phyloP scores from a whole-genome alignment of 1,140 invertebrate genomes.

The Doryteuthis pealeii region DNA sequence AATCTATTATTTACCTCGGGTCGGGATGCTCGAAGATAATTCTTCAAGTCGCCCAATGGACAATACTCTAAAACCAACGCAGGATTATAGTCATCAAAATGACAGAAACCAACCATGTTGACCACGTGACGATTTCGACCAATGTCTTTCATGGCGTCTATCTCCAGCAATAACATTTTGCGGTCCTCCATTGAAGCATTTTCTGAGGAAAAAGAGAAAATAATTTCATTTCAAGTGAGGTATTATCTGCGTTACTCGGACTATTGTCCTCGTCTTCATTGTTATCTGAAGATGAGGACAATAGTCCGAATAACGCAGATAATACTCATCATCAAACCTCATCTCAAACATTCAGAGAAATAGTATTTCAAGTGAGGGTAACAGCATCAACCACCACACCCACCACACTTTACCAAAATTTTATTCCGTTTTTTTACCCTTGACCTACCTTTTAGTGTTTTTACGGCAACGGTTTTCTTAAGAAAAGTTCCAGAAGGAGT shows the following conservation, averaged over 20 bases:
- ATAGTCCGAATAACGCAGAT: too few species aligned
- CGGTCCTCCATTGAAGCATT: constrained; percentile 43
- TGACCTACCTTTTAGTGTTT: constrained; percentile 95
- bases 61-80: constrained; percentile 89
- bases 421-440: neutral
- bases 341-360: too few species aligned
- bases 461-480: constrained; percentile 85
- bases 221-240: too few species aligned
- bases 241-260: too few species aligned
- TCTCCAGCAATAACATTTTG: constrained; percentile 47
- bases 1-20: constrained; percentile 57
- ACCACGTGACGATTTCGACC: constrained; percentile 51
- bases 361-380: neutral
- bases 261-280: too few species aligned
- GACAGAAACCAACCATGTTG: constrained; percentile 48
- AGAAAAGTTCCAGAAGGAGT: constrained; percentile 15
- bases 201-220: constrained; percentile 26
- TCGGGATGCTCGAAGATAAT: constrained; percentile 78
- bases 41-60: constrained; percentile 83
- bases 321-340: too few species aligned
- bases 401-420: too few species aligned
- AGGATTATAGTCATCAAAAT: constrained; percentile 23
- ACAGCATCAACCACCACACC: too few species aligned
- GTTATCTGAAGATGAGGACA: too few species aligned
- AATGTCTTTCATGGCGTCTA: constrained; percentile 52